These are phyloP conservation scores for Atlantisia rogersi DNA, from an alignment of 2,113 vertebrate genomes.

Conservation along the genomic window DNA sequence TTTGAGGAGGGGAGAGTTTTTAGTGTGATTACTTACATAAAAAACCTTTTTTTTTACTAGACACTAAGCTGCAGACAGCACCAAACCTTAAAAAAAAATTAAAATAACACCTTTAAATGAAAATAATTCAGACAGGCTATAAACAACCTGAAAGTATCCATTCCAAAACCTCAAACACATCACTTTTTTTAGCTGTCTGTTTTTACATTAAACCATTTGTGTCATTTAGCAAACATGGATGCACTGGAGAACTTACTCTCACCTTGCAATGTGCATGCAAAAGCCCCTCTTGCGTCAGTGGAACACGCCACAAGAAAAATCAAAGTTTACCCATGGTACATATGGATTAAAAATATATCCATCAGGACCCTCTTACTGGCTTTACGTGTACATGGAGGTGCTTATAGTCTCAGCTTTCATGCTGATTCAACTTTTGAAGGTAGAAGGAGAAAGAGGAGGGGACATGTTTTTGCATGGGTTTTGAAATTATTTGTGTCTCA, in stretches of 20 bases:
- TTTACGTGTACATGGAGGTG: neutral
- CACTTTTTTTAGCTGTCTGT: fast-evolving
- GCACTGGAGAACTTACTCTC: neutral
- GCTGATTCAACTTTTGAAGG: neutral
- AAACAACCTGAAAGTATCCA: neutral
- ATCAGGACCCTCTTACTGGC: neutral
- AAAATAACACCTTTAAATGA: neutral
- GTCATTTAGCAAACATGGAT: neutral
- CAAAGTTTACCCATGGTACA: neutral
- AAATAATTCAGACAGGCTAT: neutral
- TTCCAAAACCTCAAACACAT: neutral
- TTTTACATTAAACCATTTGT: neutral
- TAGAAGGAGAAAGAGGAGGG: neutral
- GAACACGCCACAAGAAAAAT: neutral
- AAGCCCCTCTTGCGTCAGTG: neutral
- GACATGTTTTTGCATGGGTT: neutral
- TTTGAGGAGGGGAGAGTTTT: neutral
- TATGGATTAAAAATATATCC: neutral
- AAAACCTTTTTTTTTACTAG: neutral
- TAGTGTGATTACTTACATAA: neutral
- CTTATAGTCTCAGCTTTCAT: neutral
- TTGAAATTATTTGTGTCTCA: neutral
- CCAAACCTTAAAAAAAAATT: neutral
- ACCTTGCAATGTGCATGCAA: fast-evolving
- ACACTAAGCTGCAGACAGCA: neutral